These are phyloP conservation scores for Drosophila recens DNA, from an alignment of 2,888 invertebrate genomes.

Conservation along the genomic window DNA sequence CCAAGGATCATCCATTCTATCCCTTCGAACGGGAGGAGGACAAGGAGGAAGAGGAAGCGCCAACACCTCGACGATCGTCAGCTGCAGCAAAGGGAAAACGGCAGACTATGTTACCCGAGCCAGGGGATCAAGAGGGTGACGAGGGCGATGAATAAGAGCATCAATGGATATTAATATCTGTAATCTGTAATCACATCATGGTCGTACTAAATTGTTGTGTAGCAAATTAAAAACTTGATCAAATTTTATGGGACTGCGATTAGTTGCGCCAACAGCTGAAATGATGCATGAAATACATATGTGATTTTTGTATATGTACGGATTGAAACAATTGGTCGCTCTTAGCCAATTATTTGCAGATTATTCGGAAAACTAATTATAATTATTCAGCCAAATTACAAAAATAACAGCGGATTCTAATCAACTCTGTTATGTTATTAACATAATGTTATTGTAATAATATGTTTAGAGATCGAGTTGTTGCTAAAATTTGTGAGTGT, in stretches of 20 bases:
- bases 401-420: neutral
- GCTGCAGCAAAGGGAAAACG: neutral
- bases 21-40: conserved; percentile 65
- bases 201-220: conserved; percentile 17
- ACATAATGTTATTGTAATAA: neutral
- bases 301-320: conserved; percentile 5
- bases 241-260: conserved; percentile 35
- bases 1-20: conserved; percentile 63
- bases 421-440: neutral
- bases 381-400: conserved; percentile 11
- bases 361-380: conserved; percentile 21
- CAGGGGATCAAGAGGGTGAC: conserved; percentile 12
- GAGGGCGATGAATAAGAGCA: conserved; percentile 20
- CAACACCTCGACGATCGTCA: neutral
- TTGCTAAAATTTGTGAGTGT: neutral
- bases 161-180: conserved; percentile 18
- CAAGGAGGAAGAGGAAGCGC: conserved; percentile 14
- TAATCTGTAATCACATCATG: conserved; percentile 17
- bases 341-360: conserved; percentile 52
- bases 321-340: conserved; percentile 27
- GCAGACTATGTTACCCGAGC: neutral
- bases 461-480: too few species aligned
- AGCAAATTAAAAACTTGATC: conserved; percentile 21
- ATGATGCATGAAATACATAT: conserved; percentile 69
- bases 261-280: conserved; percentile 69